A percentile compares a stretch with the other conserved stretches of the same genome.
Conservation (phyloP, 2,113 vertebrate species). For the Cynopterus brachyotis region DNA sequence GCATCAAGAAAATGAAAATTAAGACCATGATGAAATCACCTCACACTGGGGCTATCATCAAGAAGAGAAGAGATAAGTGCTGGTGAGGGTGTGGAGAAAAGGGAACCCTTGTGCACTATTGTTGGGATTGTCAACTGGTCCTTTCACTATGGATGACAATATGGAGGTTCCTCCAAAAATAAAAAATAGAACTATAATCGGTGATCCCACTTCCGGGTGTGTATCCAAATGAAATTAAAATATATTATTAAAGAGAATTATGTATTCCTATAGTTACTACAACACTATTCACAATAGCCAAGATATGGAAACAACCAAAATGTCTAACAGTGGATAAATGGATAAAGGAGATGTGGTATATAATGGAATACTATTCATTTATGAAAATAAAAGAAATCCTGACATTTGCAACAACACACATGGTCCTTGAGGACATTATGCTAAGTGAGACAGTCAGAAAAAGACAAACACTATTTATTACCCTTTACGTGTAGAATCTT, state of each 20-base stretch:
- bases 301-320: not conserved
- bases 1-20: not conserved
- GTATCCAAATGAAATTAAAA: not conserved
- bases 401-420: not conserved
- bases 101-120: not conserved
- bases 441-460: not conserved
- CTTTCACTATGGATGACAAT: not conserved
- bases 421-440: not conserved
- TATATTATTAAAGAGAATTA: not conserved
- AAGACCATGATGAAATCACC: not conserved
- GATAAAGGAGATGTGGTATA: not conserved
- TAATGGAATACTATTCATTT: not conserved
- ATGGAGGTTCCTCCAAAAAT: not conserved
- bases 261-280: not conserved
- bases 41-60: not conserved
- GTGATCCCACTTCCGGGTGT: not conserved
- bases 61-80: not conserved
- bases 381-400: not conserved
- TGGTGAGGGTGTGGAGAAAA: not conserved
- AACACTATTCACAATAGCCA: not conserved
- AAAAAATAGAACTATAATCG: not conserved
- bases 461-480: not conserved
- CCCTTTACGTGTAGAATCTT: not conserved
- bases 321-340: not conserved
- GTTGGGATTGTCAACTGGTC: not conserved